A percentile compares a stretch with the other conserved stretches of the same genome.
Conservation (phyloP, 2,113 vertebrate genomes). For the Mungos mungo region DNA sequence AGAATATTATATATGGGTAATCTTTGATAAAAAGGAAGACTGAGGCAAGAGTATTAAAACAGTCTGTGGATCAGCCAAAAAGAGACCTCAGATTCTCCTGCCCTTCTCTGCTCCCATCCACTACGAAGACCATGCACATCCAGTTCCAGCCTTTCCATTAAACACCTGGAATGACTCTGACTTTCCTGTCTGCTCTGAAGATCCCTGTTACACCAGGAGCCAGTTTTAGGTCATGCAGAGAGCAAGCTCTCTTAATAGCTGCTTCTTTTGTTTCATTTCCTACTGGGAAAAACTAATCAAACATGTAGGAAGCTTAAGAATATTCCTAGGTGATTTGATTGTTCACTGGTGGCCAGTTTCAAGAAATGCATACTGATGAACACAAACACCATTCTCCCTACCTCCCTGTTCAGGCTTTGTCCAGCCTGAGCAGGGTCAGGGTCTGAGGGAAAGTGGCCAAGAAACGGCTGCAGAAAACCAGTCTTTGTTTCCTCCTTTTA, state of each 20-base stretch:
- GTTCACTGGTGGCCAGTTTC: background rate
- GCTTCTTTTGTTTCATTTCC: background rate
- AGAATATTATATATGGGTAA: background rate
- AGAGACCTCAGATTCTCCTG: background rate
- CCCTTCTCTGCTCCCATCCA: background rate
- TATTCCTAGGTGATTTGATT: background rate
- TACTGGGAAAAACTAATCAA: slow-evolving; percentile 6
- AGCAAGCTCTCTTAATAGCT: background rate
- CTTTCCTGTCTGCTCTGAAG: background rate
- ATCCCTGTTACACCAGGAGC: background rate
- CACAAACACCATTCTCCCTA: accelerated
- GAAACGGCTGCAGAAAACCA: background rate
- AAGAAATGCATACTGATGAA: background rate
- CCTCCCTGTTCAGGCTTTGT: background rate
- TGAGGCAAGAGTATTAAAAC: background rate
- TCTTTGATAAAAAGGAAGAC: background rate
- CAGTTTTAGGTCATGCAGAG: background rate
- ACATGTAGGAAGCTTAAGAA: background rate
- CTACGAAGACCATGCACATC: background rate
- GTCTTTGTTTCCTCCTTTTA: background rate
- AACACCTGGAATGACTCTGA: background rate
- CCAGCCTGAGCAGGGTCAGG: background rate
- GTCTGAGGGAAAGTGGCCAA: background rate
- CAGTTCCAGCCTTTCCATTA: background rate
- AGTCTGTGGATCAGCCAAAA: background rate